These are phyloP conservation scores for Ormyrus labotus DNA, from an alignment of 2,888 invertebrate species.

Conservation along the genomic window DNA sequence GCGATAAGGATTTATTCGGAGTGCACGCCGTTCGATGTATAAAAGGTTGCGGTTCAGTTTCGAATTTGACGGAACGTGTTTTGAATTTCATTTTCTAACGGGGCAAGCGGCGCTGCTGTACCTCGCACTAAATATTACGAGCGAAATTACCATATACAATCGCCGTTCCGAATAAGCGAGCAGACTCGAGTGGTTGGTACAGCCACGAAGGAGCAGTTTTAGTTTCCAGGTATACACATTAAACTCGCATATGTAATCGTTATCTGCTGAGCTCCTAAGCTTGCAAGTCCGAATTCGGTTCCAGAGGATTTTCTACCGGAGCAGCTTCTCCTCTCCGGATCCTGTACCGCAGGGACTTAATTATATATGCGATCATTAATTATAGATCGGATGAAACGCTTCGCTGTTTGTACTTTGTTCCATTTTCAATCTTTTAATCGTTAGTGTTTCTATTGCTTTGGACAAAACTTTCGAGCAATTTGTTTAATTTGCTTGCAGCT, in stretches of 20 bases:
- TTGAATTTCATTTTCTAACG: too few species aligned
- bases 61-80: too few species aligned
- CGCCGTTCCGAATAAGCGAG: slow-evolving; percentile 26
- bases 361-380: slow-evolving; percentile 31
- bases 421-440: too few species aligned
- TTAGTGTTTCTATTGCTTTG: too few species aligned
- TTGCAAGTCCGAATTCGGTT: slow-evolving; percentile 31
- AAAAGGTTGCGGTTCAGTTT: too few species aligned
- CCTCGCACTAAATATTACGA: too few species aligned
- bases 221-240: slow-evolving; percentile 43
- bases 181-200: too few species aligned
- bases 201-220: slow-evolving; percentile 17
- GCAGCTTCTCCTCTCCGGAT: not conserved
- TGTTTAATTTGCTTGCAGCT: too few species aligned
- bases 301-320: slow-evolving; percentile 19
- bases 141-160: slow-evolving; percentile 34
- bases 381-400: slow-evolving; percentile 19
- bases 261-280: slow-evolving; percentile 8
- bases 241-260: slow-evolving; percentile 53
- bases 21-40: too few species aligned
- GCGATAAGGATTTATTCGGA: too few species aligned
- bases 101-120: too few species aligned
- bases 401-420: not conserved
- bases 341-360: slow-evolving; percentile 21
- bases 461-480: too few species aligned